Percentiles rank a stretch among this genome's conserved stretches.
Conservation (phyloP, 2,888 invertebrate species). For the Heliconius hortense region DNA sequence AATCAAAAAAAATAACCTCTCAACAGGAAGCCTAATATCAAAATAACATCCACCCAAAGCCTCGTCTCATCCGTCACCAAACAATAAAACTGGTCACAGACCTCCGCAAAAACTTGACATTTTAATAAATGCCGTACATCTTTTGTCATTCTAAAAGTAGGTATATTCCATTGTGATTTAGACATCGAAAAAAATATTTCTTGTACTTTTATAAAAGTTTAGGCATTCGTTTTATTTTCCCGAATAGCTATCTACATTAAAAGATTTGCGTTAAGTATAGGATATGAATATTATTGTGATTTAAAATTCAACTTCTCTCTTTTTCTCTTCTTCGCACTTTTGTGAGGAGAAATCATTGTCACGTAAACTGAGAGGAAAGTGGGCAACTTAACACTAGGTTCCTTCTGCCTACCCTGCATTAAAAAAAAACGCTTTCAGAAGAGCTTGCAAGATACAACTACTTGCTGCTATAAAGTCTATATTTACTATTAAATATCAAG, state of each 20-base stretch:
- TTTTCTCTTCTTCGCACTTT: no score
- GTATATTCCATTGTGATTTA: constrained; percentile 61
- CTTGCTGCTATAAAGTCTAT: not conserved
- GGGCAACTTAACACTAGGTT: no score
- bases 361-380: no score
- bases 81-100: constrained; percentile 42
- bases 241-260: not conserved
- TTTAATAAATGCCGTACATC: constrained; percentile 68
- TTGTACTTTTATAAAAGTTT: constrained; percentile 64
- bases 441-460: no score
- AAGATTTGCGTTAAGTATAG: constrained; percentile 26
- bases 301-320: not conserved
- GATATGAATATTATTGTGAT: constrained; percentile 4
- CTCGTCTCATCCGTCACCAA: constrained; percentile 37
- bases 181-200: constrained; percentile 63
- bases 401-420: no score
- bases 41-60: constrained; percentile 29
- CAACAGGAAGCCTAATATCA: constrained; percentile 26
- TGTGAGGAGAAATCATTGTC: no score
- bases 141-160: constrained; percentile 57
- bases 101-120: constrained; percentile 58
- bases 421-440: no score
- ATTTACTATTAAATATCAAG: not conserved
- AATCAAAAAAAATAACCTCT: not conserved
- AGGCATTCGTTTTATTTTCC: constrained; percentile 51